These are phyloP conservation scores for Danio kyathit DNA, from an alignment of 2,797 vertebrate genomes.

Conservation along the genomic window DNA sequence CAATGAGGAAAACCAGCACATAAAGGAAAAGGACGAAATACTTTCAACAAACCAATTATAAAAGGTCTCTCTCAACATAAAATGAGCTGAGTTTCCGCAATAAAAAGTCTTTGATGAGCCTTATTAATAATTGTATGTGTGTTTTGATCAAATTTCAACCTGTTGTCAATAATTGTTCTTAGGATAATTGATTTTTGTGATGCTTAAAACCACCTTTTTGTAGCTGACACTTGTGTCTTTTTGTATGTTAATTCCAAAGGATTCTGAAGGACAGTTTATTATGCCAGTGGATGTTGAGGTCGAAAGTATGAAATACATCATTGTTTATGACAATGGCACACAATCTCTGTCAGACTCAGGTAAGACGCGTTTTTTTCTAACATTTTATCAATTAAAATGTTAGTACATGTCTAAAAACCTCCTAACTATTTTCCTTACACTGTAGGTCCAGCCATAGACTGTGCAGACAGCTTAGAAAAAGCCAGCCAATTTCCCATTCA, in stretches of 20 bases:
- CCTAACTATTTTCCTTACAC: constrained; percentile 1
- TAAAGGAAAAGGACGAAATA: too few species aligned
- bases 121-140: too few species aligned
- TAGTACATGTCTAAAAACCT: neutral
- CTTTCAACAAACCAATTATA: too few species aligned
- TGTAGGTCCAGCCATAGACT: constrained; percentile 75
- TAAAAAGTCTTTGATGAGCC: too few species aligned
- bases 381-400: neutral
- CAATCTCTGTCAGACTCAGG: constrained; percentile 67
- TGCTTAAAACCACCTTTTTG: too few species aligned
- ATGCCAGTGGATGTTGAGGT: constrained; percentile 79
- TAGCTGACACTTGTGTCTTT: too few species aligned
- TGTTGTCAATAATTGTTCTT: too few species aligned
- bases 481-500: constrained; percentile 74
- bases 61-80: too few species aligned
- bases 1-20: too few species aligned
- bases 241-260: constrained; percentile 66
- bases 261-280: constrained; percentile 70
- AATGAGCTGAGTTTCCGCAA: too few species aligned
- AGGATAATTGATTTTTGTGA: too few species aligned
- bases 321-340: constrained; percentile 85
- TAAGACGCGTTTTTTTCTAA: constrained; percentile 16
- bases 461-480: constrained; percentile 73
- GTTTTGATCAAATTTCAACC: too few species aligned
- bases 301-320: constrained; percentile 80